Base-by-base conservation (phyloP, 2,797 vertebrate species). In the Aeoliscus strigatus region DNA sequence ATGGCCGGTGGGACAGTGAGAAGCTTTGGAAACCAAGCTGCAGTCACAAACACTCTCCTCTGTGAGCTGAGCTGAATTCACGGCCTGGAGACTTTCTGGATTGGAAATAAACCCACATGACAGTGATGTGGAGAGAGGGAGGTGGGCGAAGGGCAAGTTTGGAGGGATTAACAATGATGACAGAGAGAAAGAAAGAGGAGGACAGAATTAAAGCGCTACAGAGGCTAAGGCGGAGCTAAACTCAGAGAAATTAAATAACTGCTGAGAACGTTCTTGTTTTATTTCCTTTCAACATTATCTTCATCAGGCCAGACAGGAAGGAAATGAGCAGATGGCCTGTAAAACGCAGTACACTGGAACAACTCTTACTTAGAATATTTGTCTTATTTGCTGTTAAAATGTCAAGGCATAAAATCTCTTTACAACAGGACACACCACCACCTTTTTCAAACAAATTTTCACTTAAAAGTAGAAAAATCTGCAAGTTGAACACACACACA, bases 121-220 rank as follows among this genome's bases (percentile, higher is more conserved):
- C 71, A 64, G 33, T 72, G 49, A 70, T 73, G 59, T 42, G 50
- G 13, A 52, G 43, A 21, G 63, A 74, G 47, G 38, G 53, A 64
- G 52, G 49, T 52, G 51, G 64, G 55, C 63, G 56, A 77, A 70
- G 65, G 58, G 34, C 45, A 47, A 24, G 40, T 51, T 37, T 6
- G 4, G 37, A 36, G 36, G 23, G 44, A 51, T 49, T 39, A 27
- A 63, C 49, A 44, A 43, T 47, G 46, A 51, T 27, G 28, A 31
- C 13, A 51, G 47, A 40, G 26, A 25, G 39, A 53, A 10, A 34
- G 29, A n/a, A 12, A 39, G 34, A 49, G 12, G 16, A 4, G 16
- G 30, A 10, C 5, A 14, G 37, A 31, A 51, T 61, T 17, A 43
- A 12, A 58, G 60, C 43, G 32, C 39, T 15, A 18, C 8, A 44